Conservation (phyloP, 2,113 vertebrate genomes). For the Brachyistius frenatus region DNA sequence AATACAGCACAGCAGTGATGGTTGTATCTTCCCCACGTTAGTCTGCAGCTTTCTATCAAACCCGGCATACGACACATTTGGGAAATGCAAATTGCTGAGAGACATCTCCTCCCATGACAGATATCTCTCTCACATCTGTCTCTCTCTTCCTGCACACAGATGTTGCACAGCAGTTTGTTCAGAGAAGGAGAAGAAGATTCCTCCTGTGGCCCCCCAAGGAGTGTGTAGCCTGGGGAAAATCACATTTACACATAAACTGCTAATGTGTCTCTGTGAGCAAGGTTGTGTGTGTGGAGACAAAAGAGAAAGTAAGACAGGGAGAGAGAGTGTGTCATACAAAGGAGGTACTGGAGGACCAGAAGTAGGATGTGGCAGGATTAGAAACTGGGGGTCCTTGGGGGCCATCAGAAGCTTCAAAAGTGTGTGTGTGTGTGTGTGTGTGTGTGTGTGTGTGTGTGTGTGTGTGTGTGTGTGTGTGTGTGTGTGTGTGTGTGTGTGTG, state of each 20-base stretch:
- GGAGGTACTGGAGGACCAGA: conserved; percentile 59
- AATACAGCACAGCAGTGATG: neutral
- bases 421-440: conserved; percentile 32
- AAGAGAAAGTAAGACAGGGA: conserved; percentile 27
- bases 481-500: conserved; percentile 33
- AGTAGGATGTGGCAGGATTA: conserved; percentile 71
- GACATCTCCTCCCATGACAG: conserved; percentile 64
- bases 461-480: conserved; percentile 19
- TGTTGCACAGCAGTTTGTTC: conserved; percentile 76
- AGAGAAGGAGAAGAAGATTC: conserved; percentile 63
- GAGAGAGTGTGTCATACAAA: conserved; percentile 46
- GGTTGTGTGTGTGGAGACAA: conserved; percentile 48
- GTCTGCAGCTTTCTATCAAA: conserved; percentile 41
- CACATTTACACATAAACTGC: conserved; percentile 73
- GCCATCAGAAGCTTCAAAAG: conserved; percentile 62
- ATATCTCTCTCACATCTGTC: conserved; percentile 62
- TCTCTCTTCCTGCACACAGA: conserved; percentile 70
- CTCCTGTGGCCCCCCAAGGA: conserved; percentile 68
- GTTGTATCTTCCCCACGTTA: neutral
- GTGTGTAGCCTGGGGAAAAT: conserved; percentile 67
- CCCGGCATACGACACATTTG: conserved; percentile 28
- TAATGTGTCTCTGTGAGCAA: conserved; percentile 64
- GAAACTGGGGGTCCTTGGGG: conserved; percentile 64
- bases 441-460: conserved; percentile 37
- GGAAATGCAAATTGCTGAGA: conserved; percentile 58